A percentile compares a stretch with the other conserved stretches of the same genome.
Conservation (phyloP, 2,113 vertebrate species). For the Apistogramma diplotaenia region DNA sequence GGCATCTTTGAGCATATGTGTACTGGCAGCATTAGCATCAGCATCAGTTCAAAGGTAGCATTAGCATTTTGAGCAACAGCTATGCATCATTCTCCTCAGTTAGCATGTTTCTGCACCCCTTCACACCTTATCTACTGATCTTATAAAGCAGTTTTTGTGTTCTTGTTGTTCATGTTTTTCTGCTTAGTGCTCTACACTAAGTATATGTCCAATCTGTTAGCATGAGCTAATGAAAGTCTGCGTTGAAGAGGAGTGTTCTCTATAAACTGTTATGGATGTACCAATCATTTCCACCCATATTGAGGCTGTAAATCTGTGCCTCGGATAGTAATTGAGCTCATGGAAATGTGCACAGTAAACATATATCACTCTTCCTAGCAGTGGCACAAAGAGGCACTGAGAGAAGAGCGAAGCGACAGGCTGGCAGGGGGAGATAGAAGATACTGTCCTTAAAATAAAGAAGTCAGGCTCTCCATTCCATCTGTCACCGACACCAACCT, state of each 20-base stretch:
- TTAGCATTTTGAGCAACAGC: neutral
- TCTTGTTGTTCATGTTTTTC: neutral
- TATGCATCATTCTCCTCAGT: neutral
- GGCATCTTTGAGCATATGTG: neutral
- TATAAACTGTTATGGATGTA: neutral
- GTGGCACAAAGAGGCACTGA: neutral
- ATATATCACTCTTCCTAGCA: slow-evolving; percentile 12
- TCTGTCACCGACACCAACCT: slow-evolving; percentile 64
- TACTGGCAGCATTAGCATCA: neutral
- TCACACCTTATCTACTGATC: neutral
- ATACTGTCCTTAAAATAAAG: slow-evolving; percentile 64
- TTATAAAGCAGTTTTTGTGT: neutral
- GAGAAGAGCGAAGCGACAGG: slow-evolving; percentile 30
- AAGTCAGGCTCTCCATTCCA: slow-evolving; percentile 64
- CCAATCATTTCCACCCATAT: neutral
- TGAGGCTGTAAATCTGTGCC: neutral
- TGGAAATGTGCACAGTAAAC: slow-evolving; percentile 1
- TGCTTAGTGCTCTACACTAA: neutral
- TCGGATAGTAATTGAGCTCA: neutral
- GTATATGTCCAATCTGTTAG: neutral
- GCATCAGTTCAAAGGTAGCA: neutral
- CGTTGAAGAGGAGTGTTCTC: neutral
- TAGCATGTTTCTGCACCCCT: neutral
- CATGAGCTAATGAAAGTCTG: neutral
- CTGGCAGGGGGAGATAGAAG: slow-evolving; percentile 66